Conservation (phyloP, 1,140 invertebrate species). For the Lethrus apterus region DNA sequence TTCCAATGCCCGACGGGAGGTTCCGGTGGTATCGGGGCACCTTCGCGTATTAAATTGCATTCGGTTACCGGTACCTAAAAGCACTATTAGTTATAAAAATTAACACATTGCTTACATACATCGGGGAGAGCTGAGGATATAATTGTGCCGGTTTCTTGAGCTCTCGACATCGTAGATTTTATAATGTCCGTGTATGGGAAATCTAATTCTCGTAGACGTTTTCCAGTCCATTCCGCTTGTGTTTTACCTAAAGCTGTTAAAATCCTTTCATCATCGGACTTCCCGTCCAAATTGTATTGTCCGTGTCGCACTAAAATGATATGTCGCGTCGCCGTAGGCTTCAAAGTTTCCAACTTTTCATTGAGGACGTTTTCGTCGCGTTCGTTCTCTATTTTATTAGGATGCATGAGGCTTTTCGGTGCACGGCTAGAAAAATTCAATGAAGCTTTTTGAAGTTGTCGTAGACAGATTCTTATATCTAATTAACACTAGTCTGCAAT, state of each 20-base stretch:
- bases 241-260: conserved; percentile 74
- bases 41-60: conserved; percentile 81
- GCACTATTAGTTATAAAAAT: background rate
- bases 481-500: too few species aligned
- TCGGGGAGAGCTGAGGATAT: conserved; percentile 62
- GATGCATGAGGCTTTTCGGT: conserved; percentile 62
- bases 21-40: conserved; percentile 89
- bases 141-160: conserved; percentile 81
- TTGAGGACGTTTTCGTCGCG: conserved; percentile 59
- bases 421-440: conserved; percentile 54
- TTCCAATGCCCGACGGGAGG: conserved; percentile 82
- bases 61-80: conserved; percentile 47
- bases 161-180: conserved; percentile 88
- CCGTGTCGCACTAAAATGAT: conserved; percentile 91
- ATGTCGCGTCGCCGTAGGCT: conserved; percentile 69
- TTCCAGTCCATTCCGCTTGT: conserved; percentile 78
- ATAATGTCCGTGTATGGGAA: conserved; percentile 73
- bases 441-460: conserved; percentile 12
- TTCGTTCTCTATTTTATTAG: conserved; percentile 42
- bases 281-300: conserved; percentile 76
- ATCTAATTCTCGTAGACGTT: conserved; percentile 63
- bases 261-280: conserved; percentile 63
- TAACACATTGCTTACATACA: too few species aligned
- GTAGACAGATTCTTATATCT: conserved; percentile 12
- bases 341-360: conserved; percentile 51